These are phyloP conservation scores for Euplexia lucipara DNA, from an alignment of 2,888 invertebrate species.

Conservation along the genomic window DNA sequence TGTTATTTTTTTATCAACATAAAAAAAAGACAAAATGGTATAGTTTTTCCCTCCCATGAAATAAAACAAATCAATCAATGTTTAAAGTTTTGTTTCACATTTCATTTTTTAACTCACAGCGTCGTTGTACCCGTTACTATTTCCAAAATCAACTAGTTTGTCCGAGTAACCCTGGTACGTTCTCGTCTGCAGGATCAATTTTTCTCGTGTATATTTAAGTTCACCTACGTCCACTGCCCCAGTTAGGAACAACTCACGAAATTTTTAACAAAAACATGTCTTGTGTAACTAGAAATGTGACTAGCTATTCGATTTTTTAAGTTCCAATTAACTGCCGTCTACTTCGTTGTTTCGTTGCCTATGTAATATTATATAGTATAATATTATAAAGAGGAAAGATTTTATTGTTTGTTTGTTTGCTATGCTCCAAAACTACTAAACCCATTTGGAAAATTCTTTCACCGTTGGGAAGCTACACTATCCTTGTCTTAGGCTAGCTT, in stretches of 20 bases:
- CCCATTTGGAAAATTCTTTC: too few species aligned
- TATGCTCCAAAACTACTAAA: too few species aligned
- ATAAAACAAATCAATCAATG: neutral
- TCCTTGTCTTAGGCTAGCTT: too few species aligned
- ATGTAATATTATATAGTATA: neutral
- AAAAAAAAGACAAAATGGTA: too few species aligned
- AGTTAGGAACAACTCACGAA: conserved; percentile 25
- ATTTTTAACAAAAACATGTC: conserved; percentile 41
- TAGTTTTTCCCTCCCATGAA: neutral
- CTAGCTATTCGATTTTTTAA: conserved; percentile 17
- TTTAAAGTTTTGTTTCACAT: neutral
- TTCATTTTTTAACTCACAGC: neutral
- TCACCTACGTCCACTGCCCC: conserved; percentile 39
- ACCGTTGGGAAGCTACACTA: too few species aligned
- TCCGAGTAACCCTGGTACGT: conserved; percentile 22
- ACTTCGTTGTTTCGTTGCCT: neutral
- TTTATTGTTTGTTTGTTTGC: too few species aligned
- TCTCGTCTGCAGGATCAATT: conserved; percentile 39
- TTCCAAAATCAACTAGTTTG: conserved; percentile 25
- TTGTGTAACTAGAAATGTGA: conserved; percentile 7
- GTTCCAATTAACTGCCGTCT: neutral
- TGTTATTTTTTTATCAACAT: too few species aligned
- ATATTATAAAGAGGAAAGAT: too few species aligned
- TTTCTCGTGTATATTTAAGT: conserved; percentile 52
- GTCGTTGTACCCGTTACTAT: conserved; percentile 6